phyloP scores from a whole-genome alignment of 1,140 invertebrate species.

The Carposina sasakii region DNA sequence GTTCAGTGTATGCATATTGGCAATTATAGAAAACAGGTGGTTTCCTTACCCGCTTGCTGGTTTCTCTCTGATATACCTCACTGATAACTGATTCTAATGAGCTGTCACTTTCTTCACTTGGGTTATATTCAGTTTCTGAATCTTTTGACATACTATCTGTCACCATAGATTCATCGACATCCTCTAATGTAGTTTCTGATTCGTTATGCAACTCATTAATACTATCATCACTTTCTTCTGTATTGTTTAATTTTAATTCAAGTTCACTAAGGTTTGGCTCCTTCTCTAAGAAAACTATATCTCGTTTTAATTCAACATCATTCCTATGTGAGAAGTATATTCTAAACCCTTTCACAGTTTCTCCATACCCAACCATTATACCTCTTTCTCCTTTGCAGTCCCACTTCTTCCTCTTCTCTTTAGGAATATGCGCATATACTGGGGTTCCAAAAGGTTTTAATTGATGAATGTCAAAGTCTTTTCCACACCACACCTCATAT shows the following conservation, averaged over 20 bases:
- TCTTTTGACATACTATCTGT: too few relatives aligned
- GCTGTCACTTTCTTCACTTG: too few relatives aligned
- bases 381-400: constrained; percentile 17
- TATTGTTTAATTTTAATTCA: too few relatives aligned
- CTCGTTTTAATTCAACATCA: constrained; percentile 11
- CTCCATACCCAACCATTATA: constrained; percentile 42
- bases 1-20: not conserved
- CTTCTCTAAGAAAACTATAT: constrained; percentile 14
- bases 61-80: not conserved
- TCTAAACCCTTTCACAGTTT: constrained; percentile 18
- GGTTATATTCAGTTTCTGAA: too few relatives aligned
- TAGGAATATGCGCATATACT: constrained; percentile 21
- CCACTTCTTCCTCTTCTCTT: constrained; percentile 20
- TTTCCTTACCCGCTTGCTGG: too few relatives aligned
- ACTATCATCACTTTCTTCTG: too few relatives aligned
- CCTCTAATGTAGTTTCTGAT: too few relatives aligned
- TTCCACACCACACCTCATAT: constrained; percentile 22
- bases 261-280: too few relatives aligned
- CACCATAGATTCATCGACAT: too few relatives aligned
- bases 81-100: too few relatives aligned
- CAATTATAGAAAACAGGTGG: too few relatives aligned
- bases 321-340: constrained; percentile 13
- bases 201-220: too few relatives aligned
- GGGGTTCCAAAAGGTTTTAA: constrained; percentile 13
- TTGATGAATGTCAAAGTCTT: constrained; percentile 14